Base-by-base conservation (phyloP, 2,888 invertebrate species). In the Dermolepida albohirtum region DNA sequence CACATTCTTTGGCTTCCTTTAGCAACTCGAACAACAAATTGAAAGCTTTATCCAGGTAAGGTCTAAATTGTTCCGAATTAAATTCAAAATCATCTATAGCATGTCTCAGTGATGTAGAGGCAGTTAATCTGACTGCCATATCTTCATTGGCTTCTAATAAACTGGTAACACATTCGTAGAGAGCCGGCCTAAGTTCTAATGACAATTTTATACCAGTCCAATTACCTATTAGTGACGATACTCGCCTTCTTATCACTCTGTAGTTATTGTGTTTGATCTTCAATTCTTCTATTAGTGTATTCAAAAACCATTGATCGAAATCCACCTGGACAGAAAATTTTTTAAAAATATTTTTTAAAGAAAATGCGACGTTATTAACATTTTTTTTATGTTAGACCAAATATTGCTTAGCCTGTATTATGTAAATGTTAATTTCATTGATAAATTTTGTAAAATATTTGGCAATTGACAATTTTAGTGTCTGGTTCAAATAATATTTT, bases 51-150 rank as follows among this genome's bases (percentile, higher is more conserved):
- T 93, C 91, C 70, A 96, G 87, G 82, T 90, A 96, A 16, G 94
- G 94, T 71, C 91, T 86, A 81, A 97, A 97, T 79, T 93, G 91
- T 71, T 94, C 93, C 0, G 91, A 88, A 77, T 92, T 90, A 84
- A 97, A 98, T 79, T 95, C 94, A 85, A 97, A 97, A 83, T 96
- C 96, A 76, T 97, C 96, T 41, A 97, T 90, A 0, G 93, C 91
- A 75, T 89, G 88, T 80, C 93, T 90, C 5, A 98, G 85, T 0
- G 96, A 93, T 73, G 92, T 91, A 0, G 95, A 93, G 5, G 96
- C 92, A 1, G 96, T 92, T 70, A 97, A 84, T 76, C 95, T 88
- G 34, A 97, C 95, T 1, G 95, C 95, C 78, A 96, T 89, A 80
- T 97, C 96, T 81, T 96, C 96, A 44, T 89, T 88, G 0, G 88